Evolutionary conservation across 2,888 invertebrate genomes (phyloP).

Genomic region (Amblyjoppa fuscipennis): DNA sequence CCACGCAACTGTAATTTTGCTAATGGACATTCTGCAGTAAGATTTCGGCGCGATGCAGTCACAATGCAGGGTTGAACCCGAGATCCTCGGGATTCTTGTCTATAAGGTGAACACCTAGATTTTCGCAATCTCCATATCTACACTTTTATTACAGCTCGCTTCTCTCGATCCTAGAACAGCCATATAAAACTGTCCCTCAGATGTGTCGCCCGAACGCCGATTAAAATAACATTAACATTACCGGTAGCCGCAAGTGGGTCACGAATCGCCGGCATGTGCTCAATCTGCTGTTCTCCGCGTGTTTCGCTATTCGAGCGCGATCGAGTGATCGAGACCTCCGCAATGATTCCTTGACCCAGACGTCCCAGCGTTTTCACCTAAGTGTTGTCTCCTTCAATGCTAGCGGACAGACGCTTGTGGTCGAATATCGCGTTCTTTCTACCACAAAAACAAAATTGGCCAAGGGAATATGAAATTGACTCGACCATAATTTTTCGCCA

Average conservation of each 20-base stretch:
- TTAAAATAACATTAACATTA: slow-evolving; percentile 71
- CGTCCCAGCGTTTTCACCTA: slow-evolving; percentile 31
- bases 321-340: slow-evolving; percentile 72
- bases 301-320: slow-evolving; percentile 65
- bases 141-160: not conserved
- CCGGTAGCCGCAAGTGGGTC: slow-evolving; percentile 76
- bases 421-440: too few species aligned
- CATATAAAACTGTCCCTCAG: not conserved
- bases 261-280: slow-evolving; percentile 30
- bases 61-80: not conserved
- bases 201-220: not conserved
- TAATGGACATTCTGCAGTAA: not conserved
- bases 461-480: too few species aligned
- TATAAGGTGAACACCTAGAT: not conserved
- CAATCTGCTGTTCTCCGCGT: not conserved
- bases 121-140: not conserved
- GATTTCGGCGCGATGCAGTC: not conserved
- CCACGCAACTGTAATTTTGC: not conserved
- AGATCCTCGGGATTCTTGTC: not conserved
- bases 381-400: not conserved
- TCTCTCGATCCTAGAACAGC: not conserved
- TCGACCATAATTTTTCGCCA: too few species aligned
- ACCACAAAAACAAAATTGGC: too few species aligned
- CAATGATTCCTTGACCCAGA: slow-evolving; percentile 74
- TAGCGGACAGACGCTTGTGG: not conserved